These are phyloP conservation scores for Centroberyx gerrardi DNA, from an alignment of 2,797 vertebrate genomes.

Conservation along the genomic window DNA sequence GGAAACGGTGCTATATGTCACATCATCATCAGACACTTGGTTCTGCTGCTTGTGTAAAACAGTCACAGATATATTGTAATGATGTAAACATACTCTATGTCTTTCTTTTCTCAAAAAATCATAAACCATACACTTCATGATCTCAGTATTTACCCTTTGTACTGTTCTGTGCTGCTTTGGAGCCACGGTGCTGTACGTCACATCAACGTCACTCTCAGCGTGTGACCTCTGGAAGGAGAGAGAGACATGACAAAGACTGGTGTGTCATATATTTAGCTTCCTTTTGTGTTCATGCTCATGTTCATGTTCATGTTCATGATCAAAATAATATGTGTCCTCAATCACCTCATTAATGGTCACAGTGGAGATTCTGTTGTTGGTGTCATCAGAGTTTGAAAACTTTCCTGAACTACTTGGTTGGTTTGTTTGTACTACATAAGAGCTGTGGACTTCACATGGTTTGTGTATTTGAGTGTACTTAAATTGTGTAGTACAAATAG, in stretches of 20 bases:
- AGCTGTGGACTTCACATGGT: neutral
- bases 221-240: conserved; percentile 7
- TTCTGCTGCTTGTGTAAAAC: neutral
- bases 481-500: neutral
- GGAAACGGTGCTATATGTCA: neutral
- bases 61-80: neutral
- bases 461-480: neutral
- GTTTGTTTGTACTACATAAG: too few species aligned
- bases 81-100: too few species aligned
- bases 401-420: too few species aligned
- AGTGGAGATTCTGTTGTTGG: too few species aligned
- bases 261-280: neutral
- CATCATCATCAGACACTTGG: neutral
- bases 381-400: too few species aligned
- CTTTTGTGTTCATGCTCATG: too few species aligned
- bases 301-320: too few species aligned
- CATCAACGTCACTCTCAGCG: neutral
- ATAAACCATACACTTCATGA: too few species aligned
- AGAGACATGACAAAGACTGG: neutral
- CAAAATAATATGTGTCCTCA: too few species aligned
- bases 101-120: too few species aligned
- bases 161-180: neutral
- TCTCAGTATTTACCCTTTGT: conserved; percentile 15
- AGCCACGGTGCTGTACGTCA: conserved; percentile 43
- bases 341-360: too few species aligned